These are phyloP conservation scores for Pangasius djambal DNA, from an alignment of 2,797 vertebrate genomes.

Conservation along the genomic window DNA sequence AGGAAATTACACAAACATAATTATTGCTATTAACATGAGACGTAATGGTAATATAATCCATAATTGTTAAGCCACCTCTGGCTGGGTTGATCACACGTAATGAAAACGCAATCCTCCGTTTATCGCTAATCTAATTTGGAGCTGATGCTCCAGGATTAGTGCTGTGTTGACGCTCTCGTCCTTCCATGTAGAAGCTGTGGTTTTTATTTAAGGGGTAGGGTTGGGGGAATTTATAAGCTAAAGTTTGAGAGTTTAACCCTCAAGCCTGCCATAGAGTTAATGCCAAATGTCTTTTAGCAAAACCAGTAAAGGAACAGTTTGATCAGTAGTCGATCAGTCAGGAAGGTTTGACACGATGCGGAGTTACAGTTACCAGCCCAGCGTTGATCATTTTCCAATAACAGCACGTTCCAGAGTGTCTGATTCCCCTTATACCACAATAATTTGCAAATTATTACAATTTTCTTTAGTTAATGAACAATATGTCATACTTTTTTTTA, in stretches of 20 bases:
- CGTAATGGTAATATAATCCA: neutral
- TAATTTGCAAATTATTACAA: neutral
- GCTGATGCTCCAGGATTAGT: constrained; percentile 42
- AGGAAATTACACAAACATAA: neutral
- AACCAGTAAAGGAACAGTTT: neutral
- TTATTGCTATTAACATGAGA: neutral
- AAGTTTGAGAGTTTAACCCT: neutral
- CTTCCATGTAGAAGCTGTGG: constrained; percentile 5
- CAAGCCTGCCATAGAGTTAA: neutral
- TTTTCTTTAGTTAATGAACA: neutral
- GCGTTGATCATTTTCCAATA: neutral
- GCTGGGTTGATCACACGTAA: neutral
- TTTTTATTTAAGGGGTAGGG: neutral
- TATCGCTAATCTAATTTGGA: constrained; percentile 32
- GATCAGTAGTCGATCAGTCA: neutral
- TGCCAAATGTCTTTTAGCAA: neutral
- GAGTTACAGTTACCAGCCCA: neutral
- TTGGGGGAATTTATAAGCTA: neutral
- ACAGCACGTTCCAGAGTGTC: neutral
- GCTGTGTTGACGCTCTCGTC: constrained; percentile 7
- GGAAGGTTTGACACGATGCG: neutral
- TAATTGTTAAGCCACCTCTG: neutral
- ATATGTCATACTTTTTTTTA: neutral
- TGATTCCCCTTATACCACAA: neutral
- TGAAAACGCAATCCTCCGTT: constrained; percentile 24